Percentiles rank a stretch among this genome's conserved stretches.
Conservation (phyloP, 2,888 invertebrate species). For the Himalopsyche anomala region DNA sequence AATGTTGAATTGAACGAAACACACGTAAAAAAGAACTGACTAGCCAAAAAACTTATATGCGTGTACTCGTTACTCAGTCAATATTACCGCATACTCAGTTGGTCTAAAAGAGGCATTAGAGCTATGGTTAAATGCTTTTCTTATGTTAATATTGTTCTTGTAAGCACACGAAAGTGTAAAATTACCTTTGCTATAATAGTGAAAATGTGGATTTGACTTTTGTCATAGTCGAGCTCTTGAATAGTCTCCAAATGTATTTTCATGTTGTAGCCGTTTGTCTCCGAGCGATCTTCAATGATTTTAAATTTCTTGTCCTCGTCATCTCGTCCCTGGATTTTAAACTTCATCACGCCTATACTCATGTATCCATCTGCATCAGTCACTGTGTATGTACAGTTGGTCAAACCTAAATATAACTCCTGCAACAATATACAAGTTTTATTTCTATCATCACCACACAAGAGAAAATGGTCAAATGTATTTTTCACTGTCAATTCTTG, state of each 20-base stretch:
- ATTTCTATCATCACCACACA: too few species aligned
- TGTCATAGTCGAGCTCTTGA: slow-evolving; percentile 72
- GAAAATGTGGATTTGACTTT: slow-evolving; percentile 77
- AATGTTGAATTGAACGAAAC: too few species aligned
- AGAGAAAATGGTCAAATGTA: too few species aligned
- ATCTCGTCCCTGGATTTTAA: slow-evolving; percentile 71
- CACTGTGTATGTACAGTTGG: slow-evolving; percentile 72
- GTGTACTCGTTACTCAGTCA: too few species aligned
- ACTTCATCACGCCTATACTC: slow-evolving; percentile 73
- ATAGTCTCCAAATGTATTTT: slow-evolving; percentile 70
- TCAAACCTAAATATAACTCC: slow-evolving; percentile 73
- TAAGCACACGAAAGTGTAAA: slow-evolving; percentile 50
- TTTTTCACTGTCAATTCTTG: too few species aligned
- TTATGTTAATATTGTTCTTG: background rate
- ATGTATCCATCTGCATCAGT: slow-evolving; percentile 73
- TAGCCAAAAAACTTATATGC: too few species aligned
- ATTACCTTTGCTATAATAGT: slow-evolving; percentile 76
- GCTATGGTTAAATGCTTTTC: background rate
- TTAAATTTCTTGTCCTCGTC: slow-evolving; percentile 71
- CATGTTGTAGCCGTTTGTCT: slow-evolving; percentile 70
- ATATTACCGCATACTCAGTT: too few species aligned
- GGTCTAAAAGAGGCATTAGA: too few species aligned
- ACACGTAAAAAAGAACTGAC: too few species aligned
- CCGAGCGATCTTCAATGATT: slow-evolving; percentile 68
- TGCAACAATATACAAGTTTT: slow-evolving; percentile 59